Evolutionary conservation across 30 jellyfish, hydroid and myxozoan genomes (phyloP), one percentile per base, ranked within the genome.

Genomic region (Hydra vulgaris): DNA sequence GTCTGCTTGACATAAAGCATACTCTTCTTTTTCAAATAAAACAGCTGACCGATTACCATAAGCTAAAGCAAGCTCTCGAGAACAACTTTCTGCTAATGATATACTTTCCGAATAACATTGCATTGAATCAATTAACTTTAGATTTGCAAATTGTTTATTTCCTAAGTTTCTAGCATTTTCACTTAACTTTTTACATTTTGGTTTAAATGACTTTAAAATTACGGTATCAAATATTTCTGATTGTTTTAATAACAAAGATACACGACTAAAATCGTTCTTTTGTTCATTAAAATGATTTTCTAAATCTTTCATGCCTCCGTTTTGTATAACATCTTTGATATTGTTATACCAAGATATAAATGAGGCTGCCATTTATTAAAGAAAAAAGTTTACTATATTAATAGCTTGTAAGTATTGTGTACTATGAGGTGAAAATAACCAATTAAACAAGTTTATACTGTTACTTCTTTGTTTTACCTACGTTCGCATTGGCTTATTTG

Each of bases 41-140:
- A 82, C 95, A 61, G 97, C 97, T 52, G 97, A 90, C 26, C 97
- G 78, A 82, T 90, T 90, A 0, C 94, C 97, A 66, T 86, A 82
- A 18, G 89, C 95, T 40, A 90, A 54, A 1, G 95, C 74, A 18
- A 86, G 82, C 8, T 83, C 70, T 20, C 52, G 23, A 0, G 86
- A 24, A 80, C 82, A 56, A 8, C 16, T 54, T 61, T 78, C 85
- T 27, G 85, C 85, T 21, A 21, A 23, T 61, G 27, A 21, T 25
- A 78, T 78, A 61, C 77, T 61, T 53, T 54, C 27, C 7, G 85
- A 53, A 78, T 78, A 78, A 18, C 61, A 1, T 3, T 17, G 15
- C 21, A 78, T 20, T n/a, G 85, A 81, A 23, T 61, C 54, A 22
- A 12, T 12, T 23, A 53, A 78, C 25, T 54, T 23, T 16, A 21